These are phyloP conservation scores for Entomobrya proxima DNA, from an alignment of 2,888 invertebrate species.

Conservation along the genomic window DNA sequence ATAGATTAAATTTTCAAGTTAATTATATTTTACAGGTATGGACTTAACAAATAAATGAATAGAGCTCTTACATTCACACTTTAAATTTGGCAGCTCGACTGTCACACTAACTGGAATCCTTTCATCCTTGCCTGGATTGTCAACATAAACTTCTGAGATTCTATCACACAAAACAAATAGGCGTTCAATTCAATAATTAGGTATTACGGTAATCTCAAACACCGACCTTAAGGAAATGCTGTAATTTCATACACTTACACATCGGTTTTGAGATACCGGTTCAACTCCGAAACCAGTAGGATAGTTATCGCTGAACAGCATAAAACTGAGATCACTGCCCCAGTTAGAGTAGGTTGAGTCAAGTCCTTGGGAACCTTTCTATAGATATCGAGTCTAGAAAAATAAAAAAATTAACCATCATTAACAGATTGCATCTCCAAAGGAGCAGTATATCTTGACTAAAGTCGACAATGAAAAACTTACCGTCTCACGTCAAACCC, in stretches of 20 bases:
- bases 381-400: constrained; percentile 80
- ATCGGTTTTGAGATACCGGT: constrained; percentile 78
- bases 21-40: no score
- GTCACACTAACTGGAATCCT: constrained; percentile 80
- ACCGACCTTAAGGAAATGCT: no score
- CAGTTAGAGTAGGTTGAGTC: constrained; percentile 81
- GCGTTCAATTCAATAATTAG: no score
- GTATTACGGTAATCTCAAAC: no score
- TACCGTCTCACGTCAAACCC: constrained; percentile 61
- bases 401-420: background rate
- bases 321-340: constrained; percentile 79
- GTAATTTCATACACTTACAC: constrained; percentile 77
- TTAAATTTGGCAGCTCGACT: constrained; percentile 79
- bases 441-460: background rate
- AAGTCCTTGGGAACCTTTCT: constrained; percentile 80
- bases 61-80: constrained; percentile 79
- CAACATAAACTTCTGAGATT: constrained; percentile 80
- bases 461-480: background rate
- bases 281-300: constrained; percentile 79
- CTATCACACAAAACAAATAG: constrained; percentile 76
- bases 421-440: background rate
- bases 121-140: constrained; percentile 79
- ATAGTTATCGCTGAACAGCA: constrained; percentile 79
- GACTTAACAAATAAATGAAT: background rate
- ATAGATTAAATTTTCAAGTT: no score